phyloP scores from a whole-genome alignment of 2,113 vertebrate species.

The Hippoglossus stenolepis region DNA sequence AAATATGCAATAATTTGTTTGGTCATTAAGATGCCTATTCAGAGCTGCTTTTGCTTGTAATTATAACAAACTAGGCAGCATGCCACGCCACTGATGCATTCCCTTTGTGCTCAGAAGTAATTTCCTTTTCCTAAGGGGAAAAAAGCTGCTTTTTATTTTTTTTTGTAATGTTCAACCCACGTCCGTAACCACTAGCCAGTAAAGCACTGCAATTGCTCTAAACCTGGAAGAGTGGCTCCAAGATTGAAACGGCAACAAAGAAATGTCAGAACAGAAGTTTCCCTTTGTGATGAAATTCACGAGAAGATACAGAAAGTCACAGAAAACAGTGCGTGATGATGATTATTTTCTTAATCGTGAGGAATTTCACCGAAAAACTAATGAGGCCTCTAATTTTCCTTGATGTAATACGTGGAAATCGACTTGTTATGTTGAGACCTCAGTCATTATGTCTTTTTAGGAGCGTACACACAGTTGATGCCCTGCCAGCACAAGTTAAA shows the following conservation, averaged over 20 bases:
- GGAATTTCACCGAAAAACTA: neutral
- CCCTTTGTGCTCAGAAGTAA: conserved; percentile 70
- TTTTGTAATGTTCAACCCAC: conserved; percentile 62
- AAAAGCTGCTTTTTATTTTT: conserved; percentile 45
- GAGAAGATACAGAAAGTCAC: conserved; percentile 3
- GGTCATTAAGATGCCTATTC: conserved; percentile 77
- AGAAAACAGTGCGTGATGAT: neutral
- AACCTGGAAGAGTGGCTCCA: conserved; percentile 36
- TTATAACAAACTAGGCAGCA: conserved; percentile 71
- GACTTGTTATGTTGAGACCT: neutral
- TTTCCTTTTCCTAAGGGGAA: conserved; percentile 65
- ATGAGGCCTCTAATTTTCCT: neutral
- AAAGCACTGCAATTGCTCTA: conserved; percentile 38
- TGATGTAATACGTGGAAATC: neutral
- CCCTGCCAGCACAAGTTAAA: too few species aligned
- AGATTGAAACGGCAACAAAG: conserved; percentile 20
- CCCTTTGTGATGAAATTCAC: neutral
- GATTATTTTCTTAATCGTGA: neutral
- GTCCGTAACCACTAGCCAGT: conserved; percentile 43
- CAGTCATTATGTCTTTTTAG: too few species aligned
- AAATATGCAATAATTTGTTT: conserved; percentile 80
- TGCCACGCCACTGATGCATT: conserved; percentile 65
- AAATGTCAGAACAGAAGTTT: neutral
- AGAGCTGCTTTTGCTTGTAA: conserved; percentile 71
- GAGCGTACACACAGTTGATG: too few species aligned